phyloP scores from a whole-genome alignment of 2,888 invertebrate species.

The Isoperla grammatica region DNA sequence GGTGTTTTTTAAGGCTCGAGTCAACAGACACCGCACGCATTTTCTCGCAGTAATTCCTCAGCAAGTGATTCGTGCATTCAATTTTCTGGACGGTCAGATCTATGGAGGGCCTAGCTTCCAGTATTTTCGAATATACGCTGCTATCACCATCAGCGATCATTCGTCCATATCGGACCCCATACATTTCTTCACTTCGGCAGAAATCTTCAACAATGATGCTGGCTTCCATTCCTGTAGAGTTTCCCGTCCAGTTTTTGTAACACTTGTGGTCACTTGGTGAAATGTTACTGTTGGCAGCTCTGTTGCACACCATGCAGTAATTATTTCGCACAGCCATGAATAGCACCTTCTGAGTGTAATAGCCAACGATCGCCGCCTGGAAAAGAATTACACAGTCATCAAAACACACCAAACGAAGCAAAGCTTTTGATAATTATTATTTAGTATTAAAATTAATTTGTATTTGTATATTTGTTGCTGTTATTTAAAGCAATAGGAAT shows the following conservation, averaged over 20 bases:
- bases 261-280: conserved; percentile 34
- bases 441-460: no score
- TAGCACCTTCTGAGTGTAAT: conserved; percentile 32
- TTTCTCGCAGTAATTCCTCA: conserved; percentile 22
- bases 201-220: conserved; percentile 39
- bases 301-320: conserved; percentile 36
- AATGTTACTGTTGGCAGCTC: conserved; percentile 30
- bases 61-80: conserved; percentile 28
- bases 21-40: neutral
- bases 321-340: conserved; percentile 37
- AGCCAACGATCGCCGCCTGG: conserved; percentile 26
- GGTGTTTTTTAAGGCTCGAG: neutral
- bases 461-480: no score
- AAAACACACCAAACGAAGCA: no score
- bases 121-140: conserved; percentile 25
- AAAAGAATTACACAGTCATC: no score
- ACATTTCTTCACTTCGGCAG: conserved; percentile 20
- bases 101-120: conserved; percentile 23
- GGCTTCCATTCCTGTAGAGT: conserved; percentile 36
- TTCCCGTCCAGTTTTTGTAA: conserved; percentile 36
- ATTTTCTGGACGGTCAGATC: conserved; percentile 25
- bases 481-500: no score
- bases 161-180: conserved; percentile 24
- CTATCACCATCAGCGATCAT: conserved; percentile 30
- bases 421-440: no score